phyloP scores from a whole-genome alignment of 2,888 invertebrate species.

The Clanis bilineata region DNA sequence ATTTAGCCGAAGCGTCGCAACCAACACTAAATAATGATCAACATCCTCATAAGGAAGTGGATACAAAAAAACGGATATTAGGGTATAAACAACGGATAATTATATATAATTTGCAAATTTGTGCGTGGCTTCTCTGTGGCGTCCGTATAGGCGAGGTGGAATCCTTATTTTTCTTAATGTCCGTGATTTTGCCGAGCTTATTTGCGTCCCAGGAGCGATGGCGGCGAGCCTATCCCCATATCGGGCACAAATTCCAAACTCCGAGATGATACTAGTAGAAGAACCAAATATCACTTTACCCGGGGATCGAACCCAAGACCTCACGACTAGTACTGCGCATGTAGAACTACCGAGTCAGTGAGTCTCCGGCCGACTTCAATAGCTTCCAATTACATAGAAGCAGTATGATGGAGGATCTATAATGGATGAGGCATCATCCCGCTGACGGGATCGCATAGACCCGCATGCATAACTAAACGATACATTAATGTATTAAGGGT shows the following conservation, averaged over 20 bases:
- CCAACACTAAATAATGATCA: not conserved
- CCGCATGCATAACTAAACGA: constrained; percentile 62
- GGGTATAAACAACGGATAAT: not conserved
- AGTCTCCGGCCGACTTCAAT: too few species aligned
- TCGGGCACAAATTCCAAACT: too few species aligned
- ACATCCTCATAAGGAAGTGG: not conserved
- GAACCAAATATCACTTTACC: too few species aligned
- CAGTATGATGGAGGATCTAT: constrained; percentile 72
- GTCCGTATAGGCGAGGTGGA: too few species aligned
- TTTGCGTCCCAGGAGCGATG: too few species aligned
- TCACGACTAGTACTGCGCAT: too few species aligned
- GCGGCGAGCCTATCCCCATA: too few species aligned
- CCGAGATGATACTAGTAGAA: too few species aligned
- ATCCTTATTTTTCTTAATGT: too few species aligned
- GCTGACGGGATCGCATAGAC: constrained; percentile 71
- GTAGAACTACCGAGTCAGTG: too few species aligned
- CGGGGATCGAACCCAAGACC: too few species aligned
- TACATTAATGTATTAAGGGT: constrained; percentile 11
- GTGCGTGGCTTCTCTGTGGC: constrained; percentile 59
- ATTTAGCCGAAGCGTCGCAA: not conserved
- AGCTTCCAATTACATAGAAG: constrained; percentile 78
- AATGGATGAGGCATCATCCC: constrained; percentile 79
- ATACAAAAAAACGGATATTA: not conserved
- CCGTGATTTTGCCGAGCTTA: too few species aligned
- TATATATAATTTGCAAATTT: constrained; percentile 59